phyloP scores from a whole-genome alignment of 2,797 vertebrate genomes.

The Potorous gilbertii region DNA sequence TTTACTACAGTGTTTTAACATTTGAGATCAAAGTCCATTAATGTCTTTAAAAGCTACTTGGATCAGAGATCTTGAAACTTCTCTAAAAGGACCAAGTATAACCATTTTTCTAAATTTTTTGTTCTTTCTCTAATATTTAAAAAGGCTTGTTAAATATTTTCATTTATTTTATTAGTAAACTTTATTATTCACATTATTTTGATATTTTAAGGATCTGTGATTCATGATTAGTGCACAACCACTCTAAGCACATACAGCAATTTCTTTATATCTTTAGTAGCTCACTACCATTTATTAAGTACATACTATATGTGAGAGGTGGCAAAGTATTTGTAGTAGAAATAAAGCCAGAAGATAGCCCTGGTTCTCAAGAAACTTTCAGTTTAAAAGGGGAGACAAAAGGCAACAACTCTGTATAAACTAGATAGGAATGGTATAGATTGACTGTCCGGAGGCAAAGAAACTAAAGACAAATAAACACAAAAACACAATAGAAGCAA shows the following conservation, averaged over 20 bases:
- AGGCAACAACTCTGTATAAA: not conserved
- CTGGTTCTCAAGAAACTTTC: not conserved
- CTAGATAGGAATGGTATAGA: not conserved
- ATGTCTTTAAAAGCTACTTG: slow-evolving; percentile 15
- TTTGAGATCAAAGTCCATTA: not conserved
- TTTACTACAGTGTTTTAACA: slow-evolving; percentile 49
- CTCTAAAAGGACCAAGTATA: not conserved
- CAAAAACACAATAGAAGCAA: not conserved
- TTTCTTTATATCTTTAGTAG: not conserved
- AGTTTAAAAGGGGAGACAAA: not conserved
- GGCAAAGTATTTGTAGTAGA: not conserved
- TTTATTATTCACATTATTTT: not conserved
- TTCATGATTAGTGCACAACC: not conserved
- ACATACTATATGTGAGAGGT: not conserved
- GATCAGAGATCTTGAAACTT: slow-evolving; percentile 12
- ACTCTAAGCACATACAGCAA: not conserved
- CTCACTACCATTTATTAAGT: not conserved
- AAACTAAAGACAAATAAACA: not conserved
- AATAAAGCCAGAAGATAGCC: not conserved
- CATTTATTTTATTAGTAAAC: not conserved
- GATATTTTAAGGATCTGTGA: not conserved
- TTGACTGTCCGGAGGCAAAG: not conserved
- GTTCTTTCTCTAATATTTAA: not conserved
- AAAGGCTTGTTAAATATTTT: not conserved
- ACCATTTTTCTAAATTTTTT: slow-evolving; percentile 30